A percentile compares a stretch with the other conserved stretches of the same genome.
phyloP scores from a whole-genome alignment of 2,797 vertebrate genomes.

The Harpagifer antarcticus region DNA sequence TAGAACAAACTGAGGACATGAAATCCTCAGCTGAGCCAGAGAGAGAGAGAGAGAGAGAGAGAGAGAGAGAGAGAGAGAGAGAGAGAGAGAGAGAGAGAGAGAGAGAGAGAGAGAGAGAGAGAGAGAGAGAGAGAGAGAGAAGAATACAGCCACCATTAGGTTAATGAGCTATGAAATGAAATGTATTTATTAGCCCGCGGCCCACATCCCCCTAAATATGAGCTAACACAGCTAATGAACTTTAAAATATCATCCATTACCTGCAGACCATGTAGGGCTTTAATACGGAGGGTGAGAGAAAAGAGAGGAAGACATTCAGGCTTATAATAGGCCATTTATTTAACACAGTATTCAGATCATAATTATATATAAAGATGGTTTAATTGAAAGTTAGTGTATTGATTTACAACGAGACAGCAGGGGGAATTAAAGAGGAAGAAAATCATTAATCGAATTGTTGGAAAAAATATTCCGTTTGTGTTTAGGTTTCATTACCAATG shows the following conservation, averaged over 20 bases:
- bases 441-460: neutral
- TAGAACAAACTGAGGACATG: constrained; percentile 53
- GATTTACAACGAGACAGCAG: neutral
- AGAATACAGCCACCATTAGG: constrained; percentile 61
- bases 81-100: constrained; percentile 13
- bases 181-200: constrained; percentile 74
- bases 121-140: constrained; percentile 20
- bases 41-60: constrained; percentile 24
- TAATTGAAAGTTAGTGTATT: neutral
- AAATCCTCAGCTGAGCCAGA: constrained; percentile 57
- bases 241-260: constrained; percentile 76
- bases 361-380: neutral
- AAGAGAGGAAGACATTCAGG: neutral
- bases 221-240: constrained; percentile 76
- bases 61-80: constrained; percentile 26
- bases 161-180: constrained; percentile 82
- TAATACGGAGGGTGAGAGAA: constrained; percentile 18
- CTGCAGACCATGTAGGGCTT: constrained; percentile 39
- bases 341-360: neutral
- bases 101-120: constrained; percentile 19
- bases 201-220: constrained; percentile 72
- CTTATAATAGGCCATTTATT: neutral
- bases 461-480: neutral
- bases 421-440: neutral
- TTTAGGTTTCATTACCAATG: too few species aligned